phyloP scores from a whole-genome alignment of 2,113 vertebrate genomes.

The Daubentonia madagascariensis region DNA sequence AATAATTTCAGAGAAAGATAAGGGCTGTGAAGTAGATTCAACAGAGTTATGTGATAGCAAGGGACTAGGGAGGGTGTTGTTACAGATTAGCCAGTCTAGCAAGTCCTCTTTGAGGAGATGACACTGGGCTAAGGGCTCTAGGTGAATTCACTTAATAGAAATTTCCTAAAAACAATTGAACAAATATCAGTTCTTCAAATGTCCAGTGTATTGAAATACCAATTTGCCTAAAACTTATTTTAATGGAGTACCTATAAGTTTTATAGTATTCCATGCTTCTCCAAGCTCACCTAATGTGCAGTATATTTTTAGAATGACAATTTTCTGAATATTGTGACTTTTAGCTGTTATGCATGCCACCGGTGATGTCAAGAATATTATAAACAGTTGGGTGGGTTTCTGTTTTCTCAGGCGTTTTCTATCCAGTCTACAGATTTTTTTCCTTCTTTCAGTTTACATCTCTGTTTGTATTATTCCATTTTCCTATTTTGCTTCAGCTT shows the following conservation, averaged over 20 bases:
- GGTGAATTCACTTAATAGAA: neutral
- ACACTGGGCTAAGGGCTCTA: neutral
- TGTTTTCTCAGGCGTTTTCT: conserved; percentile 20
- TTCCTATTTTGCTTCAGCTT: neutral
- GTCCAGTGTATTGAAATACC: neutral
- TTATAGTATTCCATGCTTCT: neutral
- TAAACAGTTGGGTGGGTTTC: neutral
- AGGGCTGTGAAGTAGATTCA: neutral
- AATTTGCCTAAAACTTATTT: neutral
- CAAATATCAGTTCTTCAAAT: neutral
- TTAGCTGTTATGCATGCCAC: neutral
- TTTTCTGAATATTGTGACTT: neutral
- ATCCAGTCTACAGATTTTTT: neutral
- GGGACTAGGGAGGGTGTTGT: neutral
- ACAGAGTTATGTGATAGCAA: neutral
- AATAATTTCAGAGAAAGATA: neutral
- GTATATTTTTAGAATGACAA: neutral
- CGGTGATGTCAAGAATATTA: neutral
- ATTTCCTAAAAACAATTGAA: neutral
- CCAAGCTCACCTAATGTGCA: neutral
- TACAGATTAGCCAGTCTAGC: neutral
- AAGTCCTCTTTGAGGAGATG: neutral
- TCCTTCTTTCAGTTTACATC: neutral
- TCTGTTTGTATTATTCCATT: neutral
- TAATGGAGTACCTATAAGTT: neutral